Evolutionary conservation across 2,797 vertebrate genomes (phyloP).

Genomic region (Tragopan temminckii): DNA sequence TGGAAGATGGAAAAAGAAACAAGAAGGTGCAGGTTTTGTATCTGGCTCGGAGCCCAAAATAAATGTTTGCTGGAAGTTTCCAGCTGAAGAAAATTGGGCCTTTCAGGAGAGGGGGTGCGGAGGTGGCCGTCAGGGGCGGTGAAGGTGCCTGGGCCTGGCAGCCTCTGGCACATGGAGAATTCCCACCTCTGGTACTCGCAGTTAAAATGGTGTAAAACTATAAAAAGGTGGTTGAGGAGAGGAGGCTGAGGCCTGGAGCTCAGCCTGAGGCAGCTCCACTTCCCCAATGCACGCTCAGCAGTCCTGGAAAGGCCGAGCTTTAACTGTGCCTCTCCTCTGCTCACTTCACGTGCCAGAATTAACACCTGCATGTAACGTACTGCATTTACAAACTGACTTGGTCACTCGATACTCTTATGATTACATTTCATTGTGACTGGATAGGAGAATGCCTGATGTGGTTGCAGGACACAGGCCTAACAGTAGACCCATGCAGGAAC

Average conservation of each 20-base stretch:
- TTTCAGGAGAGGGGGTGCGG: not conserved
- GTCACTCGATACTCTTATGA: not conserved
- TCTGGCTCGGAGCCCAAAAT: not conserved
- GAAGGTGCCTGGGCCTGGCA: not conserved
- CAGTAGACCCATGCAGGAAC: not conserved
- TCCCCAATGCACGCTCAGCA: not conserved
- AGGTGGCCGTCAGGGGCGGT: not conserved
- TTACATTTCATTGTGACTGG: not conserved
- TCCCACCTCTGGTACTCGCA: not conserved
- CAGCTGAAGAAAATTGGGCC: not conserved
- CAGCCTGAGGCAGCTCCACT: not conserved
- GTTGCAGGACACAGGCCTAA: not conserved
- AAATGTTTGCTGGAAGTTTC: not conserved
- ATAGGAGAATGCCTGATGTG: not conserved
- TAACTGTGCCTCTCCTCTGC: not conserved
- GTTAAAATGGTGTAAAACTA: not conserved
- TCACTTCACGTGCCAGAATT: not conserved
- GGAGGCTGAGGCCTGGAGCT: not conserved
- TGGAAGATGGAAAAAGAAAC: not conserved
- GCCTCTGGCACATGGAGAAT: not conserved
- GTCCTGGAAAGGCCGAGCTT: not conserved
- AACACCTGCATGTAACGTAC: fast-evolving
- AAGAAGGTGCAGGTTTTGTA: not conserved
- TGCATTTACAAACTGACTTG: not conserved
- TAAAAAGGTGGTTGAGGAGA: not conserved